Percentiles rank a stretch among this genome's conserved stretches.
Evolutionary conservation across 2,888 invertebrate genomes (phyloP).

Genomic region (Conus canariensis): DNA sequence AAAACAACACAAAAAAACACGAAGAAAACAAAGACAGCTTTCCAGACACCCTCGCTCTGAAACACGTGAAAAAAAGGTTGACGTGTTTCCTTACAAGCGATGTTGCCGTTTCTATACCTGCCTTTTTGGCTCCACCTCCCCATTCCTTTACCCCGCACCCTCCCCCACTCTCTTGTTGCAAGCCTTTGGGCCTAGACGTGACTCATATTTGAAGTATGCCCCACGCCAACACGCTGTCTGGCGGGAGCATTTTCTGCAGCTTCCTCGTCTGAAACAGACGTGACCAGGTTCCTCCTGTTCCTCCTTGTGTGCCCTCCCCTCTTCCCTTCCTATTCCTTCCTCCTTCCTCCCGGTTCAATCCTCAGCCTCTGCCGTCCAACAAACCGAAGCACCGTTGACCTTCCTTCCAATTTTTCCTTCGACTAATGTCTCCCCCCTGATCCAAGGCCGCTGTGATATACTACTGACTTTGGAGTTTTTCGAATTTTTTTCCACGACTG

Average conservation of each 20-base stretch:
- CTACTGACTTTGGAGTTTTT: neutral
- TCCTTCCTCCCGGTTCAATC: neutral
- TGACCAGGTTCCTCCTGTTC: neutral
- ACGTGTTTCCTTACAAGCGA: neutral
- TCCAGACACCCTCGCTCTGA: neutral
- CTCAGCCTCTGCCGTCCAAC: neutral
- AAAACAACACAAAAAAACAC: neutral
- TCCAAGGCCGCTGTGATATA: slow-evolving; percentile 27
- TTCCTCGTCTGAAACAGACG: slow-evolving; percentile 16
- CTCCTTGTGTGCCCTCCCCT: neutral
- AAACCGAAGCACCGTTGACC: neutral
- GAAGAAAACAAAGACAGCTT: neutral
- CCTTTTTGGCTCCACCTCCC: slow-evolving; percentile 1
- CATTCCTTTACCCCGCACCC: neutral
- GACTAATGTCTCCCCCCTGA: neutral
- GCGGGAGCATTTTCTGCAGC: slow-evolving; percentile 1
- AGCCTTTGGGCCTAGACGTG: slow-evolving; percentile 2
- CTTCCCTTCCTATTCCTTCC: slow-evolving; percentile 6
- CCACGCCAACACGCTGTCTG: neutral
- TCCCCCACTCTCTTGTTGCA: neutral
- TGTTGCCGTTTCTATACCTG: slow-evolving; percentile 16
- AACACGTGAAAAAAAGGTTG: neutral
- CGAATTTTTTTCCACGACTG: neutral
- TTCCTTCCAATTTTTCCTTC: slow-evolving; percentile 11
- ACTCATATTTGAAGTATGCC: slow-evolving; percentile 42